Evolutionary conservation across 2,888 invertebrate species (phyloP).

Genomic region (Rhopalosiphum nymphaeae): DNA sequence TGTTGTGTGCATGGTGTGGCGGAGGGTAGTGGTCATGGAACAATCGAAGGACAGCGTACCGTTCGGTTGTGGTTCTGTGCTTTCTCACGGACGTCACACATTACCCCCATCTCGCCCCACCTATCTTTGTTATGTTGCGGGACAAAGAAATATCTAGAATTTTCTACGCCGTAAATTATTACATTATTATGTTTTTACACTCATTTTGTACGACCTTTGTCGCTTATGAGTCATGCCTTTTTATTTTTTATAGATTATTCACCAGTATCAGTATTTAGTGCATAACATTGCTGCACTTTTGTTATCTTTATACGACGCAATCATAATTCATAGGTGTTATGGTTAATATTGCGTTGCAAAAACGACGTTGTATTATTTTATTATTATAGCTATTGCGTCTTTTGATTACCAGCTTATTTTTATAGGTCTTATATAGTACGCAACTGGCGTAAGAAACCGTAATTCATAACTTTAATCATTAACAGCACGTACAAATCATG

Average conservation of each 20-base stretch:
- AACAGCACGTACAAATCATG: no score
- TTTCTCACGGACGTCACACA: background rate
- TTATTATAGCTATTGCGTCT: background rate
- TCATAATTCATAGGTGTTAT: background rate
- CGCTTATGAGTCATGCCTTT: background rate
- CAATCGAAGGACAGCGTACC: background rate
- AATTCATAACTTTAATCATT: background rate
- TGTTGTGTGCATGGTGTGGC: background rate
- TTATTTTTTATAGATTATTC: background rate
- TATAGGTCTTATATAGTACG: background rate
- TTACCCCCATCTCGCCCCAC: background rate
- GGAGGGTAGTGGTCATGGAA: background rate
- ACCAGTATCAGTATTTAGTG: background rate
- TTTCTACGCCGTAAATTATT: background rate
- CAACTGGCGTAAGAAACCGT: background rate
- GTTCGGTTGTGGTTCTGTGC: background rate
- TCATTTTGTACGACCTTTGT: background rate
- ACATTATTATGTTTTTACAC: background rate
- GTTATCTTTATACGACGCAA: background rate
- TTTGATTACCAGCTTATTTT: background rate
- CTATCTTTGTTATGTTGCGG: no score
- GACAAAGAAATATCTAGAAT: constrained; percentile 24
- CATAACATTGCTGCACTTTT: background rate
- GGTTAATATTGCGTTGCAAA: background rate
- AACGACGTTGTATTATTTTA: background rate